A percentile compares a stretch with the other conserved stretches of the same genome.
phyloP scores from a whole-genome alignment of 2,113 vertebrate genomes.

The Chitala chitala region DNA sequence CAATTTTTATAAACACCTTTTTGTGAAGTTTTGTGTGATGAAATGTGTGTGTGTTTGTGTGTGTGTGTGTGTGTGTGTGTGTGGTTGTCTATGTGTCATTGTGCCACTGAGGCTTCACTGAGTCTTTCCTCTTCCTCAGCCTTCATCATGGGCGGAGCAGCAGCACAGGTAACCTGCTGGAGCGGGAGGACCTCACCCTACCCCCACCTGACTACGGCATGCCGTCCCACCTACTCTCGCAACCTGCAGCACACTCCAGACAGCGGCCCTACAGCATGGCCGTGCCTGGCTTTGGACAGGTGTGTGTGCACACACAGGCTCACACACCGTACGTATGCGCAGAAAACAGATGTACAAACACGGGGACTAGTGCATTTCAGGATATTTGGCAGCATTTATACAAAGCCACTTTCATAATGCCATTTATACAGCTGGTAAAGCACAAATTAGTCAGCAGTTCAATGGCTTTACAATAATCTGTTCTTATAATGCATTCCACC shows the following conservation, averaged over 20 bases:
- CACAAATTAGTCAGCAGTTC: too few species aligned
- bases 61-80: neutral
- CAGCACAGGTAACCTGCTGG: slow-evolving; percentile 92
- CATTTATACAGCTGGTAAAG: too few species aligned
- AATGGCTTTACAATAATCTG: too few species aligned
- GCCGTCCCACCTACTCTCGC: slow-evolving; percentile 65
- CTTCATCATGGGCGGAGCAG: slow-evolving; percentile 87
- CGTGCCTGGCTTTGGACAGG: slow-evolving; percentile 82
- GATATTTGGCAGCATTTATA: too few species aligned
- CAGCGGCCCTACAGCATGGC: slow-evolving; percentile 87
- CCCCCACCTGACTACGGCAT: slow-evolving; percentile 73
- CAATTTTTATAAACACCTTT: too few species aligned
- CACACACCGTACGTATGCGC: neutral
- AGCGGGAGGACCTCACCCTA: slow-evolving; percentile 76
- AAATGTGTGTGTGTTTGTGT: too few species aligned
- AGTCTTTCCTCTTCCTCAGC: slow-evolving; percentile 45
- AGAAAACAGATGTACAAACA: too few species aligned
- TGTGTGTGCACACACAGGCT: slow-evolving; percentile 40
- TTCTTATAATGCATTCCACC: neutral
- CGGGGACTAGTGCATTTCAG: too few species aligned
- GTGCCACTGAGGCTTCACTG: slow-evolving; percentile 20
- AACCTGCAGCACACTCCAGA: slow-evolving; percentile 68
- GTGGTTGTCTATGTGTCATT: neutral
- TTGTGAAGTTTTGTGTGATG: too few species aligned
- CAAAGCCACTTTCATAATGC: too few species aligned